These are phyloP conservation scores for Brachyhypopomus occidentalis DNA, from an alignment of 2,113 vertebrate species.

Conservation along the genomic window DNA sequence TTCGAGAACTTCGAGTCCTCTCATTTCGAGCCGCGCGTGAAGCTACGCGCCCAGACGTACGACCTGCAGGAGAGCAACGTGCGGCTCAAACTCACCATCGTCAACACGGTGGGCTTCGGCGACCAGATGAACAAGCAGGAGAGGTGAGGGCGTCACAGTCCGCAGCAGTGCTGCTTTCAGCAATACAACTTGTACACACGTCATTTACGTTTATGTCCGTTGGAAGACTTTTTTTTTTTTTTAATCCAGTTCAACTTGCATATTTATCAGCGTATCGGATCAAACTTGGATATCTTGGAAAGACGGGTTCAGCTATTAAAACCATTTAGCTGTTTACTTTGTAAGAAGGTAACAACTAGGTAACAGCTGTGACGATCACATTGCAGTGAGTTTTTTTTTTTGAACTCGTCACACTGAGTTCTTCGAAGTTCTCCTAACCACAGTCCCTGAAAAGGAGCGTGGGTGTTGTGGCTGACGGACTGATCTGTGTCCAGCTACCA, in stretches of 20 bases:
- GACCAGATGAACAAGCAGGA: constrained; percentile 85
- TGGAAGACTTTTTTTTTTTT: too few species aligned
- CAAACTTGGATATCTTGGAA: neutral
- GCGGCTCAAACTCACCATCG: constrained; percentile 80
- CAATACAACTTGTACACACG: too few species aligned
- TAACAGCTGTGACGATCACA: neutral
- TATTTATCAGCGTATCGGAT: neutral
- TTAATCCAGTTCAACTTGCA: too few species aligned
- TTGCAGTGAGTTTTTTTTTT: too few species aligned
- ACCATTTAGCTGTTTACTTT: neutral
- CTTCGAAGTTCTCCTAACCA: neutral
- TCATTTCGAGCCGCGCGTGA: constrained; percentile 79
- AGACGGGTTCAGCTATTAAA: neutral
- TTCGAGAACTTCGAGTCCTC: constrained; percentile 79
- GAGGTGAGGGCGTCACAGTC: constrained; percentile 75
- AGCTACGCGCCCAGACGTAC: constrained; percentile 76
- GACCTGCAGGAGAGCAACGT: constrained; percentile 81
- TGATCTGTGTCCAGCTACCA: constrained; percentile 74
- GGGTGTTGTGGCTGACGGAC: neutral
- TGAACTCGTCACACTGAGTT: neutral
- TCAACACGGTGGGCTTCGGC: constrained; percentile 85
- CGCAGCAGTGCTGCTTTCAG: too few species aligned
- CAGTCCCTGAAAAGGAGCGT: neutral
- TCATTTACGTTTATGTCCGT: too few species aligned
- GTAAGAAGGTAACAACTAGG: neutral